Conservation (phyloP, 2,113 vertebrate genomes). For the Marcusenius ussheri region DNA sequence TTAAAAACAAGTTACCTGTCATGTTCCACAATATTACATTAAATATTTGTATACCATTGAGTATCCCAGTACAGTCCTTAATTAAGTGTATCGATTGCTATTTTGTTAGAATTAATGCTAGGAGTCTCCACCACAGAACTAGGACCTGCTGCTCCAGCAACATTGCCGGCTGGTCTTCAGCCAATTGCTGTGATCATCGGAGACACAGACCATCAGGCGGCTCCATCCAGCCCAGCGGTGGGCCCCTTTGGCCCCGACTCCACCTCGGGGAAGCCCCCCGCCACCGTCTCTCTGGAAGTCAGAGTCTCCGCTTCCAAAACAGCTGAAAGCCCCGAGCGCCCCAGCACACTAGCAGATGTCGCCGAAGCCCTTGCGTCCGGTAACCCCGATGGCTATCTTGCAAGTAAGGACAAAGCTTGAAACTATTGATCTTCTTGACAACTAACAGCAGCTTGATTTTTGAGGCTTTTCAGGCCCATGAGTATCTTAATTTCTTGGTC, state of each 20-base stretch:
- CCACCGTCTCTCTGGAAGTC: slow-evolving; percentile 16
- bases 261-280: slow-evolving; percentile 10
- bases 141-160: not conserved
- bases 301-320: slow-evolving; percentile 5
- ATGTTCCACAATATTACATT: not conserved
- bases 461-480: not conserved
- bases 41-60: not conserved
- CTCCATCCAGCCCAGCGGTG: not conserved
- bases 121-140: not conserved
- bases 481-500: not conserved
- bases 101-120: not conserved
- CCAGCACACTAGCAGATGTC: slow-evolving; percentile 40
- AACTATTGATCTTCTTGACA: not conserved
- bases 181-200: not conserved
- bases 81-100: not conserved
- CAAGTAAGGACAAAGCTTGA: not conserved
- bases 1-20: not conserved
- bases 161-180: not conserved
- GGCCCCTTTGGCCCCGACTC: not conserved
- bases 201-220: not conserved
- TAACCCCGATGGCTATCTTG: not conserved
- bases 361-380: slow-evolving; percentile 24
- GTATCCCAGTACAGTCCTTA: not conserved
- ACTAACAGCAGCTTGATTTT: not conserved
- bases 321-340: not conserved